Conservation (phyloP, 2,888 invertebrate genomes). For the Ametastegia equiseti region DNA sequence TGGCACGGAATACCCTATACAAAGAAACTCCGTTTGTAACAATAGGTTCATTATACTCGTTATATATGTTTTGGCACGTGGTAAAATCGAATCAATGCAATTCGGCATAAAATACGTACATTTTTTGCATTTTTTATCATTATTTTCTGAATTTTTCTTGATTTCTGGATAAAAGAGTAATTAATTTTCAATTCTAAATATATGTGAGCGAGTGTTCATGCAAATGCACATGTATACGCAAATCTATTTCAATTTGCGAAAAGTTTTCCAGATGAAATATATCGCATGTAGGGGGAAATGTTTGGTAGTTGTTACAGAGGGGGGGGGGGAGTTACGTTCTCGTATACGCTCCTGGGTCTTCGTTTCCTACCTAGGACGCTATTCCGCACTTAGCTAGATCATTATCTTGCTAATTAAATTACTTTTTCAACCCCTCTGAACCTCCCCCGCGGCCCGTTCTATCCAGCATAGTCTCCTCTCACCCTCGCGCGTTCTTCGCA, state of each 20-base stretch:
- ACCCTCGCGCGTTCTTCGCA: slow-evolving; percentile 22
- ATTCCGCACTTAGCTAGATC: slow-evolving; percentile 50
- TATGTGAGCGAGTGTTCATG: too few relatives aligned
- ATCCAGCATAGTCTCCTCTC: slow-evolving; percentile 3
- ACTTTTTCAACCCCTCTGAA: slow-evolving; percentile 46
- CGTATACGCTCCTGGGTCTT: background rate
- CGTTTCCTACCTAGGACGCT: slow-evolving; percentile 37
- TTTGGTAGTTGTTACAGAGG: background rate
- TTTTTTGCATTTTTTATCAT: background rate
- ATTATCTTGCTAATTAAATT: slow-evolving; percentile 50
- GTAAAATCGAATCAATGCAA: too few relatives aligned
- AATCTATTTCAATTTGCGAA: background rate
- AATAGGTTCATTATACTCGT: too few relatives aligned
- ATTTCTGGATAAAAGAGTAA: background rate
- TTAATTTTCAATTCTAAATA: background rate
- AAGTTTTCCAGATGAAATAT: background rate
- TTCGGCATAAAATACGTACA: too few relatives aligned
- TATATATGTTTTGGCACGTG: too few relatives aligned
- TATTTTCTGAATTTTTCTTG: background rate
- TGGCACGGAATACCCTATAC: background rate
- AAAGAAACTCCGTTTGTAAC: background rate
- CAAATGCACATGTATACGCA: too few relatives aligned
- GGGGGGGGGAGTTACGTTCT: too few relatives aligned
- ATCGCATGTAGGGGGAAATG: background rate
- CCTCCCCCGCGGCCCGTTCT: slow-evolving; percentile 1